phyloP scores from a whole-genome alignment of 2,797 vertebrate species.

The Rhinophrynus dorsalis region DNA sequence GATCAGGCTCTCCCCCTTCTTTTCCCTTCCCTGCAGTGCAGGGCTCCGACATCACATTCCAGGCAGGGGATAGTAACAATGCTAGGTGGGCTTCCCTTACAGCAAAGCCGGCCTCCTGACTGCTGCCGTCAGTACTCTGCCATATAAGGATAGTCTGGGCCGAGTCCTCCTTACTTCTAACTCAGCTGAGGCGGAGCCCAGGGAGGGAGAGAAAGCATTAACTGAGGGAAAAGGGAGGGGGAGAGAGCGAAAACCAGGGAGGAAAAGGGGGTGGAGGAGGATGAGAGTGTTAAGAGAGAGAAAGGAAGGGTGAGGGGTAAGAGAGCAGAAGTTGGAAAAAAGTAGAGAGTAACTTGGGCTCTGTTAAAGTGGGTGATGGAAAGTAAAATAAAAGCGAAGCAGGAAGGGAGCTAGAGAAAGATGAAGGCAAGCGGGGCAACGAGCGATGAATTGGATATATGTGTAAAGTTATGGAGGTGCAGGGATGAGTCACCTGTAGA shows the following conservation, averaged over 20 bases:
- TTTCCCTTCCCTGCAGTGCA: slow-evolving; percentile 47
- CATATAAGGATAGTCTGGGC: slow-evolving; percentile 45
- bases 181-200: slow-evolving; percentile 18
- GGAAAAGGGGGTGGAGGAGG: background rate
- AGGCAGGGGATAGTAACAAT: slow-evolving; percentile 47
- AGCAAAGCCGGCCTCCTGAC: slow-evolving; percentile 22
- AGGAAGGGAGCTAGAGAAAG: too few species aligned
- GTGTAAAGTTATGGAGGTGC: too few species aligned
- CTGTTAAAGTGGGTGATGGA: too few species aligned
- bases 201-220: slow-evolving; percentile 15
- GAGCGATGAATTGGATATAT: too few species aligned
- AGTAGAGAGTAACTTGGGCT: too few species aligned
- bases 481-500: too few species aligned
- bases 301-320: background rate
- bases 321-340: background rate
- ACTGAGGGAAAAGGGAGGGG: background rate
- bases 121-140: slow-evolving; percentile 39
- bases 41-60: slow-evolving; percentile 47
- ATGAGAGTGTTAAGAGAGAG: background rate
- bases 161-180: background rate
- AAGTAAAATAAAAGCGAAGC: too few species aligned
- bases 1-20: slow-evolving; percentile 23
- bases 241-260: background rate
- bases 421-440: too few species aligned
- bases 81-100: slow-evolving; percentile 45